These are phyloP conservation scores for Muscicapa striata DNA, from an alignment of 2,797 vertebrate species.

Conservation along the genomic window DNA sequence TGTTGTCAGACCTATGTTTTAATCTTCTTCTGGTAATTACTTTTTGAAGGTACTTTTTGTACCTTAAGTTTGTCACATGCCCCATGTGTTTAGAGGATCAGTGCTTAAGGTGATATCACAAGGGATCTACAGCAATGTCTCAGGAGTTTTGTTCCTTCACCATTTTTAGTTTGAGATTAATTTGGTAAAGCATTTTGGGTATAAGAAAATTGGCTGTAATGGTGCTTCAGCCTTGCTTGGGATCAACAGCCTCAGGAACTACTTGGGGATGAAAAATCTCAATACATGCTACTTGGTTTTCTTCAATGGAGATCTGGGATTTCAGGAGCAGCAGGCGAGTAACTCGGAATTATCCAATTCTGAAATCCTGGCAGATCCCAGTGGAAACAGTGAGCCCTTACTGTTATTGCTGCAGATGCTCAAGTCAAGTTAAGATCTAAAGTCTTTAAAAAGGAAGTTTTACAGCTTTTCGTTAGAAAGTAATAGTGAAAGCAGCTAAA, in stretches of 20 bases:
- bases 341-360: neutral
- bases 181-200: neutral
- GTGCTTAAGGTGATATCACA: neutral
- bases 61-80: neutral
- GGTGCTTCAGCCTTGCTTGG: neutral
- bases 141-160: neutral
- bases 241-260: neutral
- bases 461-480: neutral
- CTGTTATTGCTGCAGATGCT: neutral
- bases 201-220: neutral
- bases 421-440: neutral
- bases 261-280: neutral
- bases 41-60: neutral
- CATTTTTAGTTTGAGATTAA: neutral
- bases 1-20: neutral
- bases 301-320: neutral
- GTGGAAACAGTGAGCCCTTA: neutral
- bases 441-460: constrained; percentile 3
- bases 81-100: neutral
- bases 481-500: neutral
- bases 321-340: neutral
- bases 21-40: neutral
- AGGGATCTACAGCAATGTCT: neutral
- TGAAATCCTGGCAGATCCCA: constrained; percentile 10
- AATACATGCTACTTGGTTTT: neutral